Percentiles rank a stretch among this genome's conserved stretches.
phyloP scores from a whole-genome alignment of 2,888 invertebrate genomes.

The Dysmachus trigonus region DNA sequence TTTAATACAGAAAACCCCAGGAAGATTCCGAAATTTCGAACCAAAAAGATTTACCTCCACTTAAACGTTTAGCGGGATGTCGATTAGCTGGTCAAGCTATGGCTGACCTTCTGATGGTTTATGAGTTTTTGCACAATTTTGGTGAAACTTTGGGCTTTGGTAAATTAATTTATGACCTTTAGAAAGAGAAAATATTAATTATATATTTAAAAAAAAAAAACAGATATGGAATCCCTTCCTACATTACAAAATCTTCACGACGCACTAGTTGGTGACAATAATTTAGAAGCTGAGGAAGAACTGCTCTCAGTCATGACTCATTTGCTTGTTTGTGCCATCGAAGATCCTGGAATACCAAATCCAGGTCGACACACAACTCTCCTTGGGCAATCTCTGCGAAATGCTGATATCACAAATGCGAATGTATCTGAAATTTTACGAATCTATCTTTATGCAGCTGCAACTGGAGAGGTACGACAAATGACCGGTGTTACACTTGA shows the following conservation, averaged over 20 bases:
- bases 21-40: slow-evolving; percentile 89
- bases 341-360: slow-evolving; percentile 92
- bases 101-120: slow-evolving; percentile 92
- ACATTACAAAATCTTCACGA: slow-evolving; percentile 86
- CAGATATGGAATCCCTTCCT: slow-evolving; percentile 87
- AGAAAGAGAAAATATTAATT: background rate
- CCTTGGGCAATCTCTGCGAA: slow-evolving; percentile 87
- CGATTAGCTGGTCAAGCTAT: slow-evolving; percentile 88
- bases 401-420: slow-evolving; percentile 89
- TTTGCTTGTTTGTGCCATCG: slow-evolving; percentile 89
- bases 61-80: slow-evolving; percentile 81
- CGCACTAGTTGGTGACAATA: slow-evolving; percentile 79
- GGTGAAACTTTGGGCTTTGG: slow-evolving; percentile 93
- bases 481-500: slow-evolving; percentile 83
- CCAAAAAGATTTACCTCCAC: slow-evolving; percentile 75
- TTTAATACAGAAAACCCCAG: slow-evolving; percentile 76
- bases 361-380: slow-evolving; percentile 89
- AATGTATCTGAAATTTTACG: slow-evolving; percentile 92
- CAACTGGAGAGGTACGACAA: slow-evolving; percentile 85
- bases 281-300: slow-evolving; percentile 84
- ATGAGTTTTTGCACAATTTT: slow-evolving; percentile 96
- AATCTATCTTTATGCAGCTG: slow-evolving; percentile 90
- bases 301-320: slow-evolving; percentile 88
- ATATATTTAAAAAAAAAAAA: slow-evolving; percentile 65
- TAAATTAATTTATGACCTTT: slow-evolving; percentile 63